Percentiles rank a stretch among this genome's conserved stretches.
These are phyloP conservation scores for Epistrophe grossulariae DNA, from an alignment of 2,888 invertebrate genomes.

Conservation along the genomic window DNA sequence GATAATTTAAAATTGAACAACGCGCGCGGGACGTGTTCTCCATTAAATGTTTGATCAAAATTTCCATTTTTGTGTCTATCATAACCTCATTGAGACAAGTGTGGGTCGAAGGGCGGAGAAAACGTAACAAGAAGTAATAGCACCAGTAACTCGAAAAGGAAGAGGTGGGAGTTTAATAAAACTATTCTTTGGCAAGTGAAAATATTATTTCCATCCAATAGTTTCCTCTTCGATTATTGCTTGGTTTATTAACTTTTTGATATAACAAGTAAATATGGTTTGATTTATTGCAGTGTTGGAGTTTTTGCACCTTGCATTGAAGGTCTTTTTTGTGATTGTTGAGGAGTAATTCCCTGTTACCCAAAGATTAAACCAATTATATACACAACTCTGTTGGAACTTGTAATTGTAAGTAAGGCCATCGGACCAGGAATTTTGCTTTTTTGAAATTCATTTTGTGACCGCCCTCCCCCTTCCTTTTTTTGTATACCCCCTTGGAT, in stretches of 20 bases:
- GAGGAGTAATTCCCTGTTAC: too few species aligned
- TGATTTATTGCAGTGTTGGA: background rate
- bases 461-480: background rate
- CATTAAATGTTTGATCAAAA: background rate
- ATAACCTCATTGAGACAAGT: constrained; percentile 62
- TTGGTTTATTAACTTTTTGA: background rate
- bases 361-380: background rate
- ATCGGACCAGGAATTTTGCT: constrained; percentile 41
- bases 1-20: background rate
- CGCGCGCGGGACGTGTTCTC: constrained; percentile 21
- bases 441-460: constrained; percentile 16
- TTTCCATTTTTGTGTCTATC: constrained; percentile 44
- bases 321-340: background rate
- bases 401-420: constrained; percentile 11
- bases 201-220: background rate
- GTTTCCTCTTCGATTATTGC: background rate
- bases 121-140: constrained; percentile 39
- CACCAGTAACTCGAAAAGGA: background rate
- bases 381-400: background rate
- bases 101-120: constrained; percentile 46
- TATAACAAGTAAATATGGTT: background rate
- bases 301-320: background rate
- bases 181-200: constrained; percentile 43
- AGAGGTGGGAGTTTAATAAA: constrained; percentile 26
- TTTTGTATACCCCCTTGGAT: background rate